Evolutionary conservation across 1,140 invertebrate species (phyloP).

Genomic region (Temnothorax nylanderi): DNA sequence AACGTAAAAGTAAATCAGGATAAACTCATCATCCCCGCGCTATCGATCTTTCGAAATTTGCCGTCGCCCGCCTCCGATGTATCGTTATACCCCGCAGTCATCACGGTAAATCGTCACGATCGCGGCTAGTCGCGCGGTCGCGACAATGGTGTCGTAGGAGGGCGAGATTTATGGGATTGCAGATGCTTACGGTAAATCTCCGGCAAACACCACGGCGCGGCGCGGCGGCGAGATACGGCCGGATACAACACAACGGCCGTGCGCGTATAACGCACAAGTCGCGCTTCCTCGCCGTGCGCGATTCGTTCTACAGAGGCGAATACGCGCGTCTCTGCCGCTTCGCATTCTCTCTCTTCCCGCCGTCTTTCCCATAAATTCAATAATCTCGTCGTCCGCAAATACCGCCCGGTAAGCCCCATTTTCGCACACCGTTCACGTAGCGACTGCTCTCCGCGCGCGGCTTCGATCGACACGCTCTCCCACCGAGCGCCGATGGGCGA

Average conservation of each 20-base stretch:
- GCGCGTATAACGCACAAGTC: slow-evolving; percentile 20
- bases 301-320: slow-evolving; percentile 10
- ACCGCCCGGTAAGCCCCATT: slow-evolving; percentile 38
- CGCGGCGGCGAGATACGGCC: slow-evolving; percentile 42
- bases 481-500: slow-evolving; percentile 17
- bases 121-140: slow-evolving; percentile 34
- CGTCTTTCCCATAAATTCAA: slow-evolving; percentile 68
- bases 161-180: slow-evolving; percentile 56
- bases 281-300: background rate
- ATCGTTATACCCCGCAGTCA: slow-evolving; percentile 14
- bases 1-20: background rate
- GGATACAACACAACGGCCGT: slow-evolving; percentile 9
- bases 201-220: slow-evolving; percentile 28
- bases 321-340: background rate
- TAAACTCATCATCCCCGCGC: slow-evolving; percentile 11
- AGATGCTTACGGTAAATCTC: slow-evolving; percentile 59
- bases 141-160: slow-evolving; percentile 45
- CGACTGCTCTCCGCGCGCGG: slow-evolving; percentile 44
- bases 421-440: slow-evolving; percentile 58
- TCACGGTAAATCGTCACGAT: slow-evolving; percentile 50
- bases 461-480: slow-evolving; percentile 39
- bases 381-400: slow-evolving; percentile 64
- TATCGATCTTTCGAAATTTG: slow-evolving; percentile 30
- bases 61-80: background rate
- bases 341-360: slow-evolving; percentile 33